Percentiles rank a stretch among this genome's conserved stretches.
These are phyloP conservation scores for Erpobdella octoculata DNA, from an alignment of 2,888 invertebrate species.

Conservation along the genomic window DNA sequence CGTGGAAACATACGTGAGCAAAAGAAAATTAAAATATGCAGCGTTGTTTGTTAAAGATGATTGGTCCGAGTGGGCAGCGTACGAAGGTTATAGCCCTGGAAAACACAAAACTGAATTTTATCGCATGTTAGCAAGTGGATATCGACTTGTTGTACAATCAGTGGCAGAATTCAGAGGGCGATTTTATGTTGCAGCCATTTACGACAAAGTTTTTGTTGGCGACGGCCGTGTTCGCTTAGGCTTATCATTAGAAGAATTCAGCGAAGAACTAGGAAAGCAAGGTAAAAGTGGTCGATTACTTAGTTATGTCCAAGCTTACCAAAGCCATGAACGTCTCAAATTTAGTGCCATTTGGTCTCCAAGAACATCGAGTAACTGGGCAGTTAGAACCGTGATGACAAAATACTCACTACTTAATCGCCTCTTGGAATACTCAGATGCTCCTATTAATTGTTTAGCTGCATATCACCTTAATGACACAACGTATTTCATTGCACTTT, in stretches of 20 bases:
- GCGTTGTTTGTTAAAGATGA: slow-evolving; percentile 36
- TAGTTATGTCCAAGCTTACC: slow-evolving; percentile 43
- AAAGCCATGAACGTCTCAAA: slow-evolving; percentile 37
- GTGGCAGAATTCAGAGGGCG: slow-evolving; percentile 35
- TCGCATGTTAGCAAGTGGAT: slow-evolving; percentile 32
- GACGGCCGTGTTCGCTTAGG: slow-evolving; percentile 36
- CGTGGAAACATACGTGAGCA: slow-evolving; percentile 35
- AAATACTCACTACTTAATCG: slow-evolving; percentile 45
- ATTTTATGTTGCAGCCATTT: slow-evolving; percentile 36
- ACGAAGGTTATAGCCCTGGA: slow-evolving; percentile 35
- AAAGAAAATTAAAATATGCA: slow-evolving; percentile 34
- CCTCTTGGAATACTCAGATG: slow-evolving; percentile 40
- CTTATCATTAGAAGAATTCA: slow-evolving; percentile 38
- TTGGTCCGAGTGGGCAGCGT: slow-evolving; percentile 36
- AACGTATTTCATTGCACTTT: slow-evolving; percentile 44
- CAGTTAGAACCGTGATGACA: slow-evolving; percentile 43
- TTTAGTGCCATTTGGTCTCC: slow-evolving; percentile 44
- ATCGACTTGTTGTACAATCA: slow-evolving; percentile 35
- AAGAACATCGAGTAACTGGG: slow-evolving; percentile 37
- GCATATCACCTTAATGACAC: slow-evolving; percentile 43
- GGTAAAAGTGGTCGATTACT: slow-evolving; percentile 35
- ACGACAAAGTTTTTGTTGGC: slow-evolving; percentile 36
- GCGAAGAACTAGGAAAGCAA: slow-evolving; percentile 40
- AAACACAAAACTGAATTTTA: slow-evolving; percentile 35
- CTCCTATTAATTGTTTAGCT: slow-evolving; percentile 40